Percentiles rank a stretch among this genome's conserved stretches.
phyloP scores from a whole-genome alignment of 64 coral and sea anemone genomes.

The Platygyra sinensis region DNA sequence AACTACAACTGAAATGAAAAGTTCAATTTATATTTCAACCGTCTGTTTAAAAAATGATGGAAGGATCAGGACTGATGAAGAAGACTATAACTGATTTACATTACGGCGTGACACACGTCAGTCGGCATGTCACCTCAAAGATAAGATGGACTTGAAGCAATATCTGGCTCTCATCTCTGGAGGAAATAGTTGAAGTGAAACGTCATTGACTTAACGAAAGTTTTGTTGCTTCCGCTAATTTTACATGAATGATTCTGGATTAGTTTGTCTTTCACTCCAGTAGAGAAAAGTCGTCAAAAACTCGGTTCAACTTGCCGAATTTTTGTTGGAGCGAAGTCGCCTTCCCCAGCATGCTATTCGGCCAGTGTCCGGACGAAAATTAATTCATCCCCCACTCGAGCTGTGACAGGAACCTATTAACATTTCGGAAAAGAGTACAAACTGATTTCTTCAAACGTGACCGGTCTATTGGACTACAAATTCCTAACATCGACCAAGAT shows the following conservation, averaged over 20 bases:
- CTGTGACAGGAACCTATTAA: background rate
- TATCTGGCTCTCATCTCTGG: background rate
- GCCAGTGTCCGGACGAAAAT: background rate
- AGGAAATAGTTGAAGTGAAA: conserved; percentile 27
- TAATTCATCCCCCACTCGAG: background rate
- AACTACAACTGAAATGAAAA: background rate
- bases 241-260: background rate
- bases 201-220: background rate
- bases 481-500: background rate
- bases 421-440: conserved; percentile 8
- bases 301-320: too few relatives aligned
- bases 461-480: background rate
- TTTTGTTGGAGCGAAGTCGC: background rate
- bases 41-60: too few relatives aligned
- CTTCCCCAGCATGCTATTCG: conserved; percentile 32
- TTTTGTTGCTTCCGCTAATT: conserved; percentile 5
- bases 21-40: too few relatives aligned
- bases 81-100: background rate
- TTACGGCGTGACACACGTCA: background rate
- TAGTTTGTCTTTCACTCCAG: background rate
- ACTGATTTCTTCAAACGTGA: conserved; percentile 39
- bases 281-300: background rate
- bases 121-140: background rate
- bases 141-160: background rate
- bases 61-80: too few relatives aligned